Evolutionary conservation across 2,888 invertebrate species (phyloP).

Genomic region (Lamproptera curius): DNA sequence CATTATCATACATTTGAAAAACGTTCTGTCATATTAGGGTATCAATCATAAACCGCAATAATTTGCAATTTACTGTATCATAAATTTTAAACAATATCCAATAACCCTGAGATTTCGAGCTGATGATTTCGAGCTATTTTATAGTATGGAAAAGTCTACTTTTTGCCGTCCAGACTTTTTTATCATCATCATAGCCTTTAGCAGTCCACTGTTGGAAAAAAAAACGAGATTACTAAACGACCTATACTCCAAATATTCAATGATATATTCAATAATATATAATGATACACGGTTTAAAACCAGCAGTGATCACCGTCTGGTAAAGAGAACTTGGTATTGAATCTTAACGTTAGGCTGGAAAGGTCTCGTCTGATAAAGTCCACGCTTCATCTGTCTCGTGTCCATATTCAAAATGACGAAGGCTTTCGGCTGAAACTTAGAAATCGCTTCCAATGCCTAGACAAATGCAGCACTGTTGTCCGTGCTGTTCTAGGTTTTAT

Average conservation of each 20-base stretch:
- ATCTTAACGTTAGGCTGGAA: slow-evolving; percentile 3
- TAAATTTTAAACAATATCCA: background rate
- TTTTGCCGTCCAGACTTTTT: background rate
- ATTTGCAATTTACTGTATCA: too few relatives aligned
- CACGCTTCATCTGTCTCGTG: background rate
- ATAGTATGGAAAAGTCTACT: background rate
- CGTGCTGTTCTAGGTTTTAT: too few relatives aligned
- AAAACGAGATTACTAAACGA: too few relatives aligned
- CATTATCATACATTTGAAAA: background rate
- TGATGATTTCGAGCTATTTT: background rate
- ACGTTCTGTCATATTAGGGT: background rate
- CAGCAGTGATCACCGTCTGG: too few relatives aligned
- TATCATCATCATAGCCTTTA: too few relatives aligned
- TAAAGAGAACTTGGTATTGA: too few relatives aligned
- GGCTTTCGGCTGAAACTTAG: slow-evolving; percentile 5
- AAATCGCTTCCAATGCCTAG: slow-evolving; percentile 3
- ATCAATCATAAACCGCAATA: background rate
- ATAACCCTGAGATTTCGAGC: background rate
- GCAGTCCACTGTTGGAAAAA: too few relatives aligned
- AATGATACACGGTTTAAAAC: too few relatives aligned
- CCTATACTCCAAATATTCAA: too few relatives aligned
- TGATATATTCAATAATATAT: too few relatives aligned
- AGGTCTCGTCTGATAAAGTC: slow-evolving; percentile 12
- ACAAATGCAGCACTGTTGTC: background rate
- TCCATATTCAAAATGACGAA: slow-evolving; percentile 4